Conservation (phyloP, 2,797 vertebrate genomes). For the Xenops minutus region DNA sequence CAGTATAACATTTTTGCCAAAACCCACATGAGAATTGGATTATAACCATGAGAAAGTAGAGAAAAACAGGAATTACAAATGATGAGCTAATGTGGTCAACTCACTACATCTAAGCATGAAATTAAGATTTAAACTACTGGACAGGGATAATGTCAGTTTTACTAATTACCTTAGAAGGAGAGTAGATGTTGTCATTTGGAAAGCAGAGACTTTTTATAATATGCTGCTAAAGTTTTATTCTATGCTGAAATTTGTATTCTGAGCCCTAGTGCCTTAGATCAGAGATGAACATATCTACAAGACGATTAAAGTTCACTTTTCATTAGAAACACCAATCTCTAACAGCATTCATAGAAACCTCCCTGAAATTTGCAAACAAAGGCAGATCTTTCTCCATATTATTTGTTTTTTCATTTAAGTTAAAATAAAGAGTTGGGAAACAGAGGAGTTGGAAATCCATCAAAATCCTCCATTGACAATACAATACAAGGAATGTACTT, state of each 20-base stretch:
- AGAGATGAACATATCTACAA: neutral
- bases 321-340: neutral
- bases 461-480: neutral
- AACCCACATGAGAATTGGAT: neutral
- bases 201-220: neutral
- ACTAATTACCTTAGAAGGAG: neutral
- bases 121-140: neutral
- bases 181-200: neutral
- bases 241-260: neutral
- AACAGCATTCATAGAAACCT: neutral
- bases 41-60: neutral
- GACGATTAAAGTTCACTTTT: neutral
- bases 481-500: neutral
- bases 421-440: neutral
- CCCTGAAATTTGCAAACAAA: neutral
- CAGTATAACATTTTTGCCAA: neutral
- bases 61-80: neutral
- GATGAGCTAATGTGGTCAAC: neutral
- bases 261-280: neutral
- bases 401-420: constrained; percentile 11
- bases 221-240: neutral
- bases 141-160: neutral
- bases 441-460: neutral
- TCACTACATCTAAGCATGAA: neutral
- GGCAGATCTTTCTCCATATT: neutral